Evolutionary conservation across 2,113 vertebrate species (phyloP).

Genomic region (Centropus bengalensis): DNA sequence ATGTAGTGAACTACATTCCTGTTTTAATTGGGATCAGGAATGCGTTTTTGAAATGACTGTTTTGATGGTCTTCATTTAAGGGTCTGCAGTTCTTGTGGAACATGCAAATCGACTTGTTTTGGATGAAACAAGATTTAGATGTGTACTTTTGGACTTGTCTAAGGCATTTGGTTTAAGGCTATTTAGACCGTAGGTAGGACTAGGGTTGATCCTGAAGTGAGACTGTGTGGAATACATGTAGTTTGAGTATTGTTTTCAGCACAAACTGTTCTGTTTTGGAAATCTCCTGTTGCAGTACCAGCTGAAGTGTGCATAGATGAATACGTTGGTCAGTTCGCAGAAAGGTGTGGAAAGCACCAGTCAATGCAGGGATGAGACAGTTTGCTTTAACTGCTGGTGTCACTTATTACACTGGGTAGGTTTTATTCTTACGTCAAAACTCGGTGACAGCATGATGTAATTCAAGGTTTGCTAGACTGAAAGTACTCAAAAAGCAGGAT

Average conservation of each 20-base stretch:
- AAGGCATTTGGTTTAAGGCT: background rate
- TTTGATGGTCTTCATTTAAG: background rate
- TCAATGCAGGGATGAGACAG: background rate
- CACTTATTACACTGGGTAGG: background rate
- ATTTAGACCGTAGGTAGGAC: background rate
- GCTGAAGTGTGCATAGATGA: background rate
- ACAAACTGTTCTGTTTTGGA: background rate
- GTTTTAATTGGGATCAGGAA: background rate
- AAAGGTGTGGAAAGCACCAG: background rate
- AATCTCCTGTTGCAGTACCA: background rate
- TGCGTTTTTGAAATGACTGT: background rate
- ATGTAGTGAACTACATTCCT: background rate
- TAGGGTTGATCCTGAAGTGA: background rate
- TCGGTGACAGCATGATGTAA: fast-evolving
- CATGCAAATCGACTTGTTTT: background rate
- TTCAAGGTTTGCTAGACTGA: background rate
- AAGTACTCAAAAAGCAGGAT: background rate
- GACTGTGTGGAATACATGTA: fast-evolving
- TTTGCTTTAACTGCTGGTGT: background rate
- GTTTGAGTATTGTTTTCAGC: background rate
- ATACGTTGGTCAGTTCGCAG: background rate
- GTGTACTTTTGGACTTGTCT: background rate
- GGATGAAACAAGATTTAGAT: background rate
- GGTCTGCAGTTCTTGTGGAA: background rate
- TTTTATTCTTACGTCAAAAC: background rate